Base-by-base conservation (phyloP, 2,888 invertebrate genomes). In the Drosophila koepferae region DNA sequence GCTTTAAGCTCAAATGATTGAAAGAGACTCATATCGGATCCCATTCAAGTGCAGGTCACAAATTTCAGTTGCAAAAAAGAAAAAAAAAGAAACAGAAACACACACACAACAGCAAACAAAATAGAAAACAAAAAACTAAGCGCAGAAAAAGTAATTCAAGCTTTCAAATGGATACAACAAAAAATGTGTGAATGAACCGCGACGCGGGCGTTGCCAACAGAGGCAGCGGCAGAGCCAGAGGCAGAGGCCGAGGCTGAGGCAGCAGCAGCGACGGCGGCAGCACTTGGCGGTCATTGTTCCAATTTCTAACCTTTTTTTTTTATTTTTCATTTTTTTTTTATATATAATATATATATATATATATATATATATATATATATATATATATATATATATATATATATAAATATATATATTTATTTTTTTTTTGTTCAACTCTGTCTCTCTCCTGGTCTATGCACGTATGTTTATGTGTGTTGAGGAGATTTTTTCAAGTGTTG, bases 201-300 rank as follows among this genome's bases (percentile, higher is more conserved):
- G 73, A 72, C 63, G 69, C 70, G 56, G 72, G 66, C 66, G 70
- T 73, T 67, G 65, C 66, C 62, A 72, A 68, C 68, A 65, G 58
- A 36, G 59, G 60, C 55, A 59, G 59, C 7, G 16, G 23, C 58
- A 3, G 34, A 18, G 43, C 18, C 61, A 41, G 46, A 54, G 16
- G 38, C 61, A 38, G 53, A 18, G n/a, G 28, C 59, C n/a, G 46
- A 10, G 4, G 43, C 18, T 6, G 40, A 9, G 40, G 23, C 41
- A 41, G 41, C 34, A 46, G 51, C 40, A 38, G 61, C 41, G 49
- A 65, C 63, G 66, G 68, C 66, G 66, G 72, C 71, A 79, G 74
- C 82, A 77, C 83, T 84, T 87, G 85, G 77, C 80, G 88, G 88
- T 87, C 82, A 85, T 85, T 87, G 84, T 87, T 78, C 84, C 88